Conservation (phyloP, 2,888 invertebrate species). For the Rosalia funebris region DNA sequence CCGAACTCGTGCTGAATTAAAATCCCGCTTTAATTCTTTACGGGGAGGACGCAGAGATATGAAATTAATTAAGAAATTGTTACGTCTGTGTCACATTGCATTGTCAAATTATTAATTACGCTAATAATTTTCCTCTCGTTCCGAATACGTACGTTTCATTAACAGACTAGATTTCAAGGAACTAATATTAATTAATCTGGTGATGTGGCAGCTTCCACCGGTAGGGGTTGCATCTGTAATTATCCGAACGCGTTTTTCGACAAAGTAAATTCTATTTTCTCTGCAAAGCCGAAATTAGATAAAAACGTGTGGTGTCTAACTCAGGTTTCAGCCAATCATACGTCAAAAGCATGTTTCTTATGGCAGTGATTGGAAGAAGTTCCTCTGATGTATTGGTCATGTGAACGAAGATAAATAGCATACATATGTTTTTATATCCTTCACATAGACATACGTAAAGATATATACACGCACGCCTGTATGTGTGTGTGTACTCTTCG, state of each 20-base stretch:
- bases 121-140: background rate
- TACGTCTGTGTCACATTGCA: background rate
- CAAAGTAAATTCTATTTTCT: background rate
- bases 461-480: too few relatives aligned
- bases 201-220: background rate
- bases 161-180: background rate
- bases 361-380: too few relatives aligned
- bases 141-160: background rate
- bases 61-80: background rate
- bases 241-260: background rate
- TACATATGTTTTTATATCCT: too few relatives aligned
- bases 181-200: conserved; percentile 10
- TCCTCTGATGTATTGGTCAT: too few relatives aligned
- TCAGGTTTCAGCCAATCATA: too few relatives aligned
- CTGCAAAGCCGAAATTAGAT: too few relatives aligned
- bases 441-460: too few relatives aligned
- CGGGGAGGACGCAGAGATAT: background rate
- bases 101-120: background rate
- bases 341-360: too few relatives aligned
- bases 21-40: background rate
- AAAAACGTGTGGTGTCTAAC: too few relatives aligned
- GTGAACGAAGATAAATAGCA: too few relatives aligned
- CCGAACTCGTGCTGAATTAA: too few relatives aligned
- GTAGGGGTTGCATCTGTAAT: background rate
- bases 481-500: too few relatives aligned